These are phyloP conservation scores for Heliconius nattereri DNA, from an alignment of 1,140 invertebrate genomes.

Conservation along the genomic window DNA sequence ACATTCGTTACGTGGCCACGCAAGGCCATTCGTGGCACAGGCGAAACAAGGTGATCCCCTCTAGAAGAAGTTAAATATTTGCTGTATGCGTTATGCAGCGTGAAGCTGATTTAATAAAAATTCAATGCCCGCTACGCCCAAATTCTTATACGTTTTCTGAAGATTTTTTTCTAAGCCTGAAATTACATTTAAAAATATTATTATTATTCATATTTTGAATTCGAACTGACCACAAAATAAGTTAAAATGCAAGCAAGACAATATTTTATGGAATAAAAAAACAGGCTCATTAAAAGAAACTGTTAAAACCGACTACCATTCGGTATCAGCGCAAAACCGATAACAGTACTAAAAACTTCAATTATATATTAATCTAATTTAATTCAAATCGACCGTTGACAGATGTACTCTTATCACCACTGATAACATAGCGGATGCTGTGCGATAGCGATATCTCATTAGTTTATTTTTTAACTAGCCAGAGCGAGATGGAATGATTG, in stretches of 20 bases:
- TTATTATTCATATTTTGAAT: too few relatives aligned
- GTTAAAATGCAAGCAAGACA: neutral
- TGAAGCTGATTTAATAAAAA: too few relatives aligned
- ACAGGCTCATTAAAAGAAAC: neutral
- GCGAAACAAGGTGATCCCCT: too few relatives aligned
- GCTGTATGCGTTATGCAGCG: too few relatives aligned
- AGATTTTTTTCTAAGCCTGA: neutral
- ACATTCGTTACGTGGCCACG: too few relatives aligned
- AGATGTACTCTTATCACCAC: constrained; percentile 54
- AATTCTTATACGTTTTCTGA: neutral
- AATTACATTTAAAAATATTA: too few relatives aligned
- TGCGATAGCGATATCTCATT: constrained; percentile 56
- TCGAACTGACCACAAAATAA: neutral
- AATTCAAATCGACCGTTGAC: constrained; percentile 43
- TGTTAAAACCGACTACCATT: neutral
- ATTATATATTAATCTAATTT: constrained; percentile 32
- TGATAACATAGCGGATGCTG: constrained; percentile 63
- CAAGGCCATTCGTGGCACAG: too few relatives aligned
- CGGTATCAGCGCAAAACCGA: neutral
- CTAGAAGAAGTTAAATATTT: too few relatives aligned
- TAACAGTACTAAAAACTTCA: constrained; percentile 21
- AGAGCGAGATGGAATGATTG: constrained; percentile 45
- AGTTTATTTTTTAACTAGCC: constrained; percentile 57
- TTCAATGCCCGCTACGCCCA: neutral
- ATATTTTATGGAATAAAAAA: neutral